Evolutionary conservation across 1,140 invertebrate species (phyloP), one percentile per base, ranked within the genome.

Genomic region (Aethina tumida): DNA sequence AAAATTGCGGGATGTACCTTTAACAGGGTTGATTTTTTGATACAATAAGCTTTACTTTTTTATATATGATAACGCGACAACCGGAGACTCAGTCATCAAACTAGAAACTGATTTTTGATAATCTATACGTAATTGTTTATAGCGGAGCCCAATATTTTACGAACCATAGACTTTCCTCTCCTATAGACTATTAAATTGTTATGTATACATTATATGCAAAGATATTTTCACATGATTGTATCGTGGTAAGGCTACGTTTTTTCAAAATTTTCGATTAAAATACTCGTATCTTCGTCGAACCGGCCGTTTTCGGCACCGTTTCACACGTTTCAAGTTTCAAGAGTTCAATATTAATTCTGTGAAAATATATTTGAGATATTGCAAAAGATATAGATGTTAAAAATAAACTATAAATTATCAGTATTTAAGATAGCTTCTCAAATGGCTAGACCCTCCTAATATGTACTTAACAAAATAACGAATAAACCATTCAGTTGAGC

Each of bases 361-460:
- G n/a, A n/a, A n/a, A n/a, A n/a, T n/a, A n/a, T n/a, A n/a, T n/a
- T n/a, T 24, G 21, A 7, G n/a, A 24, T 24, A 7, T n/a, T 24
- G 21, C n/a, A 7, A 41, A 41, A 32, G 38, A 49, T 49, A 52
- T 56, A 54, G 50, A 58, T 56, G 50, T 56, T 54, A 53, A 55
- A 53, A 50, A 48, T 48, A 47, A 53, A 56, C 43, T 52, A 52
- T 52, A 48, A 57, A 59, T 59, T 58, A 60, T 59, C 59, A 61
- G 59, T 61, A 61, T 61, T 61, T 59, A 61, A 52, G 39, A 56
- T 60, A 58, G 56, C 56, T 58, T 59, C 52, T 60, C 52, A 49
- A 58, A 56, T 48, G 56, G 55, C 55, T 60, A 60, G 55, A 60
- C 55, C 57, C 55, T 58, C 57, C 57, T 59, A 59, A 54, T 44